Evolutionary conservation across 1,140 invertebrate species (phyloP).

Genomic region (Eubasilissa regina): DNA sequence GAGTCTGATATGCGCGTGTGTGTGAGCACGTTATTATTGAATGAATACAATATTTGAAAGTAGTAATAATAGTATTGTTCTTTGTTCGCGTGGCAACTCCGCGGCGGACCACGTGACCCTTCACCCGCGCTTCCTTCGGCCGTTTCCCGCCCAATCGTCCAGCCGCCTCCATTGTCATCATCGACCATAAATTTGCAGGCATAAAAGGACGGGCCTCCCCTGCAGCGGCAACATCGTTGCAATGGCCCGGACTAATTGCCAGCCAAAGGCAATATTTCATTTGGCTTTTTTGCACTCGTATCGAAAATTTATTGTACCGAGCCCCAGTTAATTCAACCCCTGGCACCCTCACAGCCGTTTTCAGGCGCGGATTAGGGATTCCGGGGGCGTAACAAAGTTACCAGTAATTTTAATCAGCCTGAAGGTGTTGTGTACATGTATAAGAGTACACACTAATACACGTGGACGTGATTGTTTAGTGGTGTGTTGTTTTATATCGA

Average conservation of each 20-base stretch:
- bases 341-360: not conserved
- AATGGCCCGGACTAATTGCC: constrained; percentile 35
- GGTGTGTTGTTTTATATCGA: too few species aligned
- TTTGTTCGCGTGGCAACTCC: too few species aligned
- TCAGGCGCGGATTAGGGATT: not conserved
- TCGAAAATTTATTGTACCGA: constrained; percentile 11
- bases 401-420: too few species aligned
- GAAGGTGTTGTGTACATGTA: too few species aligned
- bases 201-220: not conserved
- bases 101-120: too few species aligned
- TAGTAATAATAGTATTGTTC: too few species aligned
- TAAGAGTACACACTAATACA: too few species aligned
- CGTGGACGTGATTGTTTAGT: too few species aligned
- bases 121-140: not conserved
- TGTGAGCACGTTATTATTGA: too few species aligned
- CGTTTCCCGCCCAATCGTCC: constrained; percentile 6
- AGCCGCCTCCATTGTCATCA: too few species aligned
- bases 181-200: not conserved
- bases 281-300: constrained; percentile 34
- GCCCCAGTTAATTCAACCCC: not conserved
- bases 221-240: constrained; percentile 19
- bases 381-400: not conserved
- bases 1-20: too few species aligned
- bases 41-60: too few species aligned
- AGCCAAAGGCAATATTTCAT: constrained; percentile 32